Evolutionary conservation across 1,140 invertebrate genomes (phyloP), one percentile per base, ranked within the genome.

Genomic region (Achatina immaculata): DNA sequence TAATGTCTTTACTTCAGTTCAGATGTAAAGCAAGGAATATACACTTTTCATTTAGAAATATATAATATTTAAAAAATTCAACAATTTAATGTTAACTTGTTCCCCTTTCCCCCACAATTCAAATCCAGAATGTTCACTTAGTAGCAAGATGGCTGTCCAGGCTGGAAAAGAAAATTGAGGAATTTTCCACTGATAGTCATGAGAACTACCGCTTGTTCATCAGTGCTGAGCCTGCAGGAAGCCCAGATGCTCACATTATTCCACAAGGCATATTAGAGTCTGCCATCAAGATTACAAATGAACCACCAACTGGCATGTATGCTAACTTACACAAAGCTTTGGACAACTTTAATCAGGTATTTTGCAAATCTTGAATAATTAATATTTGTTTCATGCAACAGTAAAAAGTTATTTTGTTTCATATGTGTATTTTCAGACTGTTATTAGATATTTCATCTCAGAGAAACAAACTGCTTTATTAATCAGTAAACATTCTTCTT

Each of bases 211-310:
- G 97, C 76, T 94, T 99, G 45, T 99, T 97, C 86, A 95, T 99
- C 92, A 97, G 96, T 85, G 97, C 97, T 7, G 97, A 99, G 89
- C 97, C 97, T 0, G 96, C 97, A 0, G 94, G 94, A 51, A 95
- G 95, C 0, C 93, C 96, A 1, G 94, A 95, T 4, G 94, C 95
- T 16, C 97, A 98, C 88, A 98, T 98, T 75, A 98, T 99, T 85
- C 97, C 97, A 38, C 93, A 98, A 93, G 97, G 97, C 21, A 96
- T 99, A 82, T 90, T 99, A 40, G 97, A 99, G 90, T 96, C 96
- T 0, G 97, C 96, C 4, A 98, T 99, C 77, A 99, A 99, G 92
- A 98, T 99, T 58, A 98, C 97, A 1, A 98, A 98, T 90, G 97
- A 99, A 90, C 96, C 97, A 34, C 97, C 97, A 14, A 97, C 96